Conservation (phyloP, 2,113 vertebrate species). For the Pangasianodon hypophthalmus region DNA sequence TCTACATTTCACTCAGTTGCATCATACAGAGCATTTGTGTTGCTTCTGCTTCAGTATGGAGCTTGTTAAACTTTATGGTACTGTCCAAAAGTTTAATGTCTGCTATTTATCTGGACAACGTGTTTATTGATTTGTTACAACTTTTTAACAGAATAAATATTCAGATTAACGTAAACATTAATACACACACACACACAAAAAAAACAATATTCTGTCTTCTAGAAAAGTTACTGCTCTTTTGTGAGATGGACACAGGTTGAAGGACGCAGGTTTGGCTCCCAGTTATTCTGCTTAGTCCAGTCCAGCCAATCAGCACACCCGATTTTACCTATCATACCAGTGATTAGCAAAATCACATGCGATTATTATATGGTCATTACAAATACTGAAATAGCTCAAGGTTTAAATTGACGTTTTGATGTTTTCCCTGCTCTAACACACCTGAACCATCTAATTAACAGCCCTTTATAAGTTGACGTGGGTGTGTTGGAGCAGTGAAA, state of each 20-base stretch:
- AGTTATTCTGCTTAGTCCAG: neutral
- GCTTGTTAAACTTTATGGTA: neutral
- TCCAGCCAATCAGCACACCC: neutral
- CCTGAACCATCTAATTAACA: too few relatives aligned
- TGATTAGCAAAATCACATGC: neutral
- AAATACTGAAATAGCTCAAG: too few relatives aligned
- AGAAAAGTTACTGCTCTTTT: neutral
- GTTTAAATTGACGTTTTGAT: too few relatives aligned
- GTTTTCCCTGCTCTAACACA: too few relatives aligned
- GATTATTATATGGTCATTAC: too few relatives aligned
- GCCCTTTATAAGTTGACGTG: too few relatives aligned
- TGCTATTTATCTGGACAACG: neutral
- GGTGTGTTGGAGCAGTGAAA: neutral
- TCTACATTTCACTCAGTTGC: slow-evolving; percentile 7
- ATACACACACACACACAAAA: neutral
- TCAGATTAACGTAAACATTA: neutral
- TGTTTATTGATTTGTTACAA: neutral
- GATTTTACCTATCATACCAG: neutral
- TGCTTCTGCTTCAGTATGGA: slow-evolving; percentile 3
- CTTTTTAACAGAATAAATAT: neutral
- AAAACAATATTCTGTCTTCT: neutral
- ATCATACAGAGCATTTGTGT: neutral
- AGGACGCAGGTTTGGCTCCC: neutral
- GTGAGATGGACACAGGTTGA: neutral
- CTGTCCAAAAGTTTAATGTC: neutral